These are phyloP conservation scores for Lepidothrix coronata DNA, from an alignment of 2,113 vertebrate genomes.

Conservation along the genomic window DNA sequence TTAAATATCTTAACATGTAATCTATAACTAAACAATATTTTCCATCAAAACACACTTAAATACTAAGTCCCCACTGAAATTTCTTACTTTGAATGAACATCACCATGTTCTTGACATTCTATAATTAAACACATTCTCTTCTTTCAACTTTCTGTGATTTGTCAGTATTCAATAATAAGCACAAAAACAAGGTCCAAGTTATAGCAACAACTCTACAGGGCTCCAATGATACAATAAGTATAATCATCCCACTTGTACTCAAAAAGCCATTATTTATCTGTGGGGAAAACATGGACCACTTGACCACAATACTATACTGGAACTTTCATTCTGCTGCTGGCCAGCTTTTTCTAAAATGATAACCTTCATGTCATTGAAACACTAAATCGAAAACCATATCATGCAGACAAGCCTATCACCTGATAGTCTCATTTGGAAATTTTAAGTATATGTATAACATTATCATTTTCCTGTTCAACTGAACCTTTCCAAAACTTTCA, in stretches of 20 bases:
- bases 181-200: background rate
- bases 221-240: background rate
- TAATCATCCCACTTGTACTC: background rate
- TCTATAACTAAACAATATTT: background rate
- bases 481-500: background rate
- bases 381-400: background rate
- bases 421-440: background rate
- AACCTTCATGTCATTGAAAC: background rate
- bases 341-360: background rate
- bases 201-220: background rate
- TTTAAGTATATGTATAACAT: background rate
- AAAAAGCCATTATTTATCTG: background rate
- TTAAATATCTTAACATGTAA: background rate
- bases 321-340: background rate
- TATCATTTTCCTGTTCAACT: background rate
- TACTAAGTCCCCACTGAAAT: background rate
- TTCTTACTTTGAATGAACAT: background rate
- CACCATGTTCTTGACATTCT: background rate
- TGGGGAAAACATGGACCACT: background rate
- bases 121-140: background rate
- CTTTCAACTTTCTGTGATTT: background rate
- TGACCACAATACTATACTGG: background rate
- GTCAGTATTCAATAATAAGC: background rate
- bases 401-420: background rate
- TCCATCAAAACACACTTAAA: background rate